Evolutionary conservation across 1,140 invertebrate genomes (phyloP), one percentile per base, ranked within the genome.

Genomic region (Euborellia annulipes): DNA sequence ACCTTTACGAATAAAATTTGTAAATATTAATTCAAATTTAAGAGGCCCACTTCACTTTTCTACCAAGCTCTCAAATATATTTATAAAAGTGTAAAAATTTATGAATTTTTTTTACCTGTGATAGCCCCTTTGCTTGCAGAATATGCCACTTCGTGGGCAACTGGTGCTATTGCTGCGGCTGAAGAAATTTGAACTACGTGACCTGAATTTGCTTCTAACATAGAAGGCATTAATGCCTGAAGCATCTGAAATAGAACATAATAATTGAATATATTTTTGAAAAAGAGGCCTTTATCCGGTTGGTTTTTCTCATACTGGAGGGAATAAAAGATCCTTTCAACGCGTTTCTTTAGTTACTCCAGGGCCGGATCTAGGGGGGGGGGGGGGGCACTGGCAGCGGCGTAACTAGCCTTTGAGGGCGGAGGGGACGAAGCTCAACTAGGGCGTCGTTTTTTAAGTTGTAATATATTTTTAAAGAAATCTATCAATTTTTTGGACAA

Each of bases 171-270:
- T 2, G 13, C 47, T 9, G 34, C 20, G 9, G 18, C 34, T 7
- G 23, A 45, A 13, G 41, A 37, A 3, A 48, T 44, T 32, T 41
- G 41, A 18, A 48, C 47, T 9, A 48, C 42, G n/a, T 48, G 47
- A 1, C 47, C 47, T 19, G 30, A 18, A 34, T 44, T 43, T 9
- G 36, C 21, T 16, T 19, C 8, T 17, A 48, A 13, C 47, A 48
- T 48, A 8, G 21, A 14, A 16, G 47, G 47, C 16, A 48, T 21
- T 22, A 48, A 48, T 1, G 47, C 47, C 37, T 36, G 34, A 9
- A 48, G 30, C 14, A 34, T 48, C 47, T 48, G 36, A 6, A n/a
- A 42, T 9, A n/a, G 27, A 34, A 9, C 32, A 34, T 9, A n/a
- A 9, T 9, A 34, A 34, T 34, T 34, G 9, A 9, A 9, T 34